A percentile compares a stretch with the other conserved stretches of the same genome.
Evolutionary conservation across 2,797 vertebrate species (phyloP).

Genomic region (Gallinago solitaria): DNA sequence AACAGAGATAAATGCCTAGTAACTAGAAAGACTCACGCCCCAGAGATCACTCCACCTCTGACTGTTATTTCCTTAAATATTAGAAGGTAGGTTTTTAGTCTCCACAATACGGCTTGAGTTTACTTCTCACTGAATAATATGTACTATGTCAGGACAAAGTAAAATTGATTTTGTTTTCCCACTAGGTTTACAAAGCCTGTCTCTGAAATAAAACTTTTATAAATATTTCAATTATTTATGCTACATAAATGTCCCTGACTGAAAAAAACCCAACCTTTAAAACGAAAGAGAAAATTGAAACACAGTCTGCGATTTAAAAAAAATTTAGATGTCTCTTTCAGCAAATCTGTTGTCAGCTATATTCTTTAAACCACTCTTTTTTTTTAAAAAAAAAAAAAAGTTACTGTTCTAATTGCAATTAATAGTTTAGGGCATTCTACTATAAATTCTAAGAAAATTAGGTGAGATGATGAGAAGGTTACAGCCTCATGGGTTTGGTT

Average conservation of each 20-base stretch:
- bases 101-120: background rate
- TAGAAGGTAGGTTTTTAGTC: background rate
- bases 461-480: background rate
- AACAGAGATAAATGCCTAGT: background rate
- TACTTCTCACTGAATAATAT: background rate
- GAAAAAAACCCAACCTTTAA: background rate
- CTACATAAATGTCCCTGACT: background rate
- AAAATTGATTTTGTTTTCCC: constrained; percentile 12
- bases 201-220: background rate
- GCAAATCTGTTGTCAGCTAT: background rate
- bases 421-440: background rate
- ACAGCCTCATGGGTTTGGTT: background rate
- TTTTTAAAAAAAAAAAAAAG: too few relatives aligned
- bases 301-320: background rate
- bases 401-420: background rate
- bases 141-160: background rate
- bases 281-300: background rate
- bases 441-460: background rate
- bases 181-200: background rate
- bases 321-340: background rate
- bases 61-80: background rate
- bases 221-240: background rate
- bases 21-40: background rate
- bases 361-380: background rate
- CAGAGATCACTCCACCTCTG: background rate